These are phyloP conservation scores for Chauna torquata DNA, from an alignment of 2,113 vertebrate genomes.

Conservation along the genomic window DNA sequence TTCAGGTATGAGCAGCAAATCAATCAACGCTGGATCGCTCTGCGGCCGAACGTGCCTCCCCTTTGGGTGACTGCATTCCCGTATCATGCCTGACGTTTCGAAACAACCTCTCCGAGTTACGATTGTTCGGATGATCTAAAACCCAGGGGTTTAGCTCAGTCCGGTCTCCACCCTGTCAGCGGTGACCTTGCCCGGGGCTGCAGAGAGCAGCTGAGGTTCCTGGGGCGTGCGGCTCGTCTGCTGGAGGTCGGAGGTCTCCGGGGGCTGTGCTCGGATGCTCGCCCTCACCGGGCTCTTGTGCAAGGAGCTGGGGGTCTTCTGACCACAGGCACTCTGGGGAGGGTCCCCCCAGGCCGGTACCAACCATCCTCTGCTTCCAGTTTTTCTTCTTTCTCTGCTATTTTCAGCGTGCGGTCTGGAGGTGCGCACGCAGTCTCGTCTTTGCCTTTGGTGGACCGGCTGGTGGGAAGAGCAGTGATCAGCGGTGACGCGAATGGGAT, in stretches of 20 bases:
- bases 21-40: neutral
- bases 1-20: slow-evolving; percentile 34
- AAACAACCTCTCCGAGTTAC: neutral
- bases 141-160: neutral
- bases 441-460: neutral
- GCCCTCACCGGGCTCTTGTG: too few relatives aligned
- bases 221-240: neutral
- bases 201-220: neutral
- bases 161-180: neutral
- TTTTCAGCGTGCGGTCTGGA: fast-evolving
- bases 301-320: neutral
- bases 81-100: neutral
- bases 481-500: neutral
- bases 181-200: neutral
- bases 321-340: neutral
- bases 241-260: neutral
- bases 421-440: neutral
- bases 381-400: neutral
- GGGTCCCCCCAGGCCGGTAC: neutral
- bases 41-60: neutral
- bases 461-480: neutral
- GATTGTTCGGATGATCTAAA: neutral
- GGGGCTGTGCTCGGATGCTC: neutral
- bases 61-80: neutral
- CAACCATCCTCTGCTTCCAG: neutral